These are phyloP conservation scores for Manis crassicaudata DNA, from an alignment of 2,797 vertebrate genomes.

Conservation along the genomic window DNA sequence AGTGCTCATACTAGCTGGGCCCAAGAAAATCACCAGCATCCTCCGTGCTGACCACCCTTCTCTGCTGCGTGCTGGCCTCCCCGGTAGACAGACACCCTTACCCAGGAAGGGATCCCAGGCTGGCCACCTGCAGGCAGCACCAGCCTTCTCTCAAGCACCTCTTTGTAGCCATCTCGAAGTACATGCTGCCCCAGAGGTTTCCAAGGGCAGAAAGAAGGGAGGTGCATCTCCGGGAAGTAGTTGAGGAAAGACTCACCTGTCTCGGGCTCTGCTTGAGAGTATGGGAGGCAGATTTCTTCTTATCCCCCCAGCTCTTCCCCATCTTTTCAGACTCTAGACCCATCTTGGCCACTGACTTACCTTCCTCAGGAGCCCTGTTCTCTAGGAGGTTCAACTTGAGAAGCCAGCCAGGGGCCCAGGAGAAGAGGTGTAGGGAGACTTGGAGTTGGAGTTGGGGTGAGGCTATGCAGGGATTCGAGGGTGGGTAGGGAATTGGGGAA, in stretches of 20 bases:
- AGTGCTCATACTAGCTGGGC: background rate
- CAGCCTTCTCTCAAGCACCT: background rate
- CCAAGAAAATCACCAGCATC: background rate
- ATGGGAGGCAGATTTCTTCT: background rate
- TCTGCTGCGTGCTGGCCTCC: background rate
- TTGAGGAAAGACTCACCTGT: background rate
- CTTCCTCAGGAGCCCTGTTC: background rate
- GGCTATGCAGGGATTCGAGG: background rate
- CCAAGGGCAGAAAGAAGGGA: background rate
- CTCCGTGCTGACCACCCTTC: background rate
- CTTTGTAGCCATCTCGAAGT: background rate
- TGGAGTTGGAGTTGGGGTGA: too few relatives aligned
- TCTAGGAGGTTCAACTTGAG: background rate
- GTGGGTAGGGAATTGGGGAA: background rate
- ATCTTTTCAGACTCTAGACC: background rate
- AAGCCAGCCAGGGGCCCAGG: background rate
- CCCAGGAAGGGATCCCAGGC: background rate
- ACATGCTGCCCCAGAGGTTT: background rate
- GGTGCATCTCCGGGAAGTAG: rapidly evolving
- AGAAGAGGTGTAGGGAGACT: background rate
- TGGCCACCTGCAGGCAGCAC: background rate
- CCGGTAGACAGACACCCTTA: background rate
- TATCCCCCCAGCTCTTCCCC: too few relatives aligned
- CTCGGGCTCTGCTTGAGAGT: background rate
- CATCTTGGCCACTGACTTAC: background rate